Evolutionary conservation across 2,113 vertebrate species (phyloP), one percentile per base, ranked within the genome.

Genomic region (Tachysurus vachellii): DNA sequence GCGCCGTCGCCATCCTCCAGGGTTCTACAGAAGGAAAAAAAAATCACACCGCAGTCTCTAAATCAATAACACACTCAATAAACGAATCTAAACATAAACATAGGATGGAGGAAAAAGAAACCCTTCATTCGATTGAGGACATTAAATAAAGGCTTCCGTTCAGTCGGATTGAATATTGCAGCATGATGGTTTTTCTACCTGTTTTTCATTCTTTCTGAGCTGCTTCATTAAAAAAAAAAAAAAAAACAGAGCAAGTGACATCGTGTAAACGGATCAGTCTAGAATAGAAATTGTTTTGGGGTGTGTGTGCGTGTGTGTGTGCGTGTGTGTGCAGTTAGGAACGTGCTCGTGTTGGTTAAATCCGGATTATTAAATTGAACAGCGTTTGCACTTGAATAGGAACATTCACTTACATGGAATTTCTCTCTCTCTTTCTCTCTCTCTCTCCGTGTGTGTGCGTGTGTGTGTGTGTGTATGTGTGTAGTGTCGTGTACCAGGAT

Each of bases 401-500:
- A 80, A 80, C 54, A 80, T 80, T 17, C 28, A 80, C 54, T 80
- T 80, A 80, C 16, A 31, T 56, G 77, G 54, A 57, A 57, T 59
- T n/a, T 53, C 50, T 77, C 8, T 54, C 47, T 53, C 26, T 77
- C 0, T n/a, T 9, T 80, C 16, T n/a, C n/a, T n/a, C n/a, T n/a
- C n/a, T n/a, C n/a, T n/a, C n/a, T n/a, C n/a, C n/a, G n/a, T 80
- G 28, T 80, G 54, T 80, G 75, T 56, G 50, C 97, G 93, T 96
- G 93, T 95, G 94, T 96, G 94, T 97, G 94, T 97, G 95, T 97
- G 95, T 97, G 95, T 94, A 93, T 96, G 94, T 95, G 94, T 96
- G 94, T 96, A 99, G 97, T 96, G 97, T 98, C 96, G 97, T 99
- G 95, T 99, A 99, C 96, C 97, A 99, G 97, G 97, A 99, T 95